Evolutionary conservation across 2,113 vertebrate genomes (phyloP).

Genomic region (Bettongia penicillata): DNA sequence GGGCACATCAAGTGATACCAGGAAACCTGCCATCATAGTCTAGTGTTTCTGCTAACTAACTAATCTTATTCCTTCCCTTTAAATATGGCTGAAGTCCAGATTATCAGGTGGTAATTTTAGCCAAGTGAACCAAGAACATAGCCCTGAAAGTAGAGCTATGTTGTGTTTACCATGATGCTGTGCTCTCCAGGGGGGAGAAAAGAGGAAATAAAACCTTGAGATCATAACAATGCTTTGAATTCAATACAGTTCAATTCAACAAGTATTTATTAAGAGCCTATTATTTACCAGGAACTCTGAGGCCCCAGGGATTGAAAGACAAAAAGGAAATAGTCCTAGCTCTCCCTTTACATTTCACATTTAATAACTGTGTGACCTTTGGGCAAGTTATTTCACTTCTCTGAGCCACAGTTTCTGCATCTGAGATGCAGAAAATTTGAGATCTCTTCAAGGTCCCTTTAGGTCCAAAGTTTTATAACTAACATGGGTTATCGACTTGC

Average conservation of each 20-base stretch:
- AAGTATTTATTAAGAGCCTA: background rate
- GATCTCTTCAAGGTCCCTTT: background rate
- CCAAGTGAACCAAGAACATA: background rate
- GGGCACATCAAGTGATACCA: background rate
- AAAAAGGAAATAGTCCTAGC: background rate
- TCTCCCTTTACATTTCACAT: background rate
- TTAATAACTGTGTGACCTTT: background rate
- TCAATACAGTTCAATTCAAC: background rate
- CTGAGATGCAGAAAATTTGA: background rate
- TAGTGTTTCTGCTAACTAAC: background rate
- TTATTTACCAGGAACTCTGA: background rate
- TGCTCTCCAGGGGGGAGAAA: background rate
- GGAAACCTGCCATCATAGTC: background rate
- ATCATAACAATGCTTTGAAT: slow-evolving; percentile 24
- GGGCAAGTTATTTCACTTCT: background rate
- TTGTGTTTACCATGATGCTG: background rate
- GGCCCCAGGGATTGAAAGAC: background rate
- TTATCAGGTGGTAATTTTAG: background rate
- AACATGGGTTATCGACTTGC: background rate
- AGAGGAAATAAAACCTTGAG: slow-evolving; percentile 6
- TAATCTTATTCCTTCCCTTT: background rate
- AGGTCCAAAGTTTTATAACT: background rate
- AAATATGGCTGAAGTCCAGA: background rate
- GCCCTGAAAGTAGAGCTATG: background rate
- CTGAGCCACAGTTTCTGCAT: background rate